Conservation (phyloP, 2,113 vertebrate species). For the Anoplopoma fimbria region DNA sequence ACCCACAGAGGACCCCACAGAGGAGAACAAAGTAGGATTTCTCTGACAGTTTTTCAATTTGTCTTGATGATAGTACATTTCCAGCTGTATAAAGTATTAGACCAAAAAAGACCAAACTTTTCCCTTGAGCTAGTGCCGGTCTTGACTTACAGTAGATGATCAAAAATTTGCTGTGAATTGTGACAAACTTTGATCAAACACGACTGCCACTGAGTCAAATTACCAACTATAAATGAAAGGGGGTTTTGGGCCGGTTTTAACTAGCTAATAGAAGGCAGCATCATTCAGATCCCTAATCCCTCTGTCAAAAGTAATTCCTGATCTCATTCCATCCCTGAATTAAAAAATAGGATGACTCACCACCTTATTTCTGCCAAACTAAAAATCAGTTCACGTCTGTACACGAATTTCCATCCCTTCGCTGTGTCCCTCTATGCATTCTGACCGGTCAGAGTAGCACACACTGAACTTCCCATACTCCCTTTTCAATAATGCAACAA, state of each 20-base stretch:
- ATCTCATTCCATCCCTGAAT: conserved; percentile 43
- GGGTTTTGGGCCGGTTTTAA: conserved; percentile 48
- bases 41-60: background rate
- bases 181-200: conserved; percentile 54
- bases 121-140: background rate
- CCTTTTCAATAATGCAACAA: conserved; percentile 49
- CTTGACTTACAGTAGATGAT: conserved; percentile 31
- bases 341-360: conserved; percentile 60
- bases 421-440: conserved; percentile 4
- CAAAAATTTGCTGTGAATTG: conserved; percentile 43
- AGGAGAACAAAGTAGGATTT: background rate
- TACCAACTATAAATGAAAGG: conserved; percentile 45
- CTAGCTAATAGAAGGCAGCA: conserved; percentile 51
- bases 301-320: conserved; percentile 60
- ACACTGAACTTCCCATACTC: background rate
- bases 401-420: background rate
- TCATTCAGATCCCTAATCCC: conserved; percentile 43
- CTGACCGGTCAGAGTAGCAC: background rate
- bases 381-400: conserved; percentile 36
- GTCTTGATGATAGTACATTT: background rate
- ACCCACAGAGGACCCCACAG: background rate
- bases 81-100: conserved; percentile 8
- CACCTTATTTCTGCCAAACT: conserved; percentile 36
- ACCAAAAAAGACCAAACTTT: conserved; percentile 12
- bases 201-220: conserved; percentile 24